Conservation (phyloP, 2,888 invertebrate species). For the Thereva unica region DNA sequence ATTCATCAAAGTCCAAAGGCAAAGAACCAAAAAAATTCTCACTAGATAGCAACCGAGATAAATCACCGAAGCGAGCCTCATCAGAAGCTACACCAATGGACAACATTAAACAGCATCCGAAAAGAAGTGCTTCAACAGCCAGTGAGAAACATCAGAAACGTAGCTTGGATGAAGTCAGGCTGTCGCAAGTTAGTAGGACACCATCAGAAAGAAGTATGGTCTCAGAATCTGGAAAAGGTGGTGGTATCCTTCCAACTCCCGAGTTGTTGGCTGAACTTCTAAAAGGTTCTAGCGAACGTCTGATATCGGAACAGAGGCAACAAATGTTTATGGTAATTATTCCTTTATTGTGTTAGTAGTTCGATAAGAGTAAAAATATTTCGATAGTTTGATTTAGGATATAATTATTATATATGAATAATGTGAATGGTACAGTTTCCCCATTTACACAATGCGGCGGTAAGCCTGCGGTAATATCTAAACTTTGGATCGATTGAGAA, state of each 20-base stretch:
- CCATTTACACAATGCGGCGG: too few species aligned
- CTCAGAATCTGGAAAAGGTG: constrained; percentile 40
- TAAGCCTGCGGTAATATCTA: too few species aligned
- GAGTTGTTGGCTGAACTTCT: constrained; percentile 77
- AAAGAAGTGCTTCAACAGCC: constrained; percentile 54
- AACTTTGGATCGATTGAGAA: too few species aligned
- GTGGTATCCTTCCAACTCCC: constrained; percentile 59
- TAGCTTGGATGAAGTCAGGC: constrained; percentile 49
- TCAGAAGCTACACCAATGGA: constrained; percentile 49
- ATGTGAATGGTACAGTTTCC: too few species aligned
- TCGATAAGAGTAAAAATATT: too few species aligned
- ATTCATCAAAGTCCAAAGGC: background rate
- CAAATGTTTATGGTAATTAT: constrained; percentile 55
- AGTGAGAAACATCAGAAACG: constrained; percentile 50
- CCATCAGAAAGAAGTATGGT: constrained; percentile 42
- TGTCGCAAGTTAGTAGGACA: constrained; percentile 43
- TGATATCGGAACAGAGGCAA: constrained; percentile 64
- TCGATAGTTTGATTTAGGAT: too few species aligned
- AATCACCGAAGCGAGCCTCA: constrained; percentile 52
- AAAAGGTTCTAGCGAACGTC: constrained; percentile 78
- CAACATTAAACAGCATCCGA: constrained; percentile 49
- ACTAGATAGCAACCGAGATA: constrained; percentile 44
- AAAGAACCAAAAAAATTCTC: constrained; percentile 42
- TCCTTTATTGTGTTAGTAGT: background rate
- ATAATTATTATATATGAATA: too few species aligned